phyloP scores from a whole-genome alignment of 2,888 invertebrate species.

The Marasmarcha lunaedactyla region DNA sequence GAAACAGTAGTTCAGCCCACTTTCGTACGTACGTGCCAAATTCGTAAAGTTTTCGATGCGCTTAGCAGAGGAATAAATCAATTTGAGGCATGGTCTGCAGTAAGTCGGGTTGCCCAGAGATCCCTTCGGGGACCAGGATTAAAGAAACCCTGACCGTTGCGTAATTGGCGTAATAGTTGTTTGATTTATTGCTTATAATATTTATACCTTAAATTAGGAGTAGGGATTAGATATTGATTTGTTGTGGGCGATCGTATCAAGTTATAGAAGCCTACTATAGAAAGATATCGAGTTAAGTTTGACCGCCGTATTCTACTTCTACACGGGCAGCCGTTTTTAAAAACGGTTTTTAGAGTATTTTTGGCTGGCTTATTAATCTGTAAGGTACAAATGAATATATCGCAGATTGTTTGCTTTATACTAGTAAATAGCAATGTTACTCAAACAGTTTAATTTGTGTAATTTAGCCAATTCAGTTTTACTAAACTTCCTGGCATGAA shows the following conservation, averaged over 20 bases:
- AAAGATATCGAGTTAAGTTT: too few species aligned
- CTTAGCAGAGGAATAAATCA: constrained; percentile 60
- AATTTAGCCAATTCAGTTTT: too few species aligned
- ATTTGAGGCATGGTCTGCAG: constrained; percentile 48
- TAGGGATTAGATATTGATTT: constrained; percentile 15
- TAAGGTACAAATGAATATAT: too few species aligned
- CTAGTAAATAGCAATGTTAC: too few species aligned
- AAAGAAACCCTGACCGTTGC: constrained; percentile 47
- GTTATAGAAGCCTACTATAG: too few species aligned
- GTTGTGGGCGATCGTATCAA: background rate
- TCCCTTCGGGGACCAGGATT: constrained; percentile 52
- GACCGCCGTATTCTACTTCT: too few species aligned
- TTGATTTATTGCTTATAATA: constrained; percentile 43
- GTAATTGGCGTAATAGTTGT: constrained; percentile 64
- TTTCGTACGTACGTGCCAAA: constrained; percentile 16
- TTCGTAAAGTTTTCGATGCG: constrained; percentile 43
- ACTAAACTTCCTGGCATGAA: too few species aligned
- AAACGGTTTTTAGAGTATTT: too few species aligned
- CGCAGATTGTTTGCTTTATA: too few species aligned
- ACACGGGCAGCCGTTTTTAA: too few species aligned
- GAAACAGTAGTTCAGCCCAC: constrained; percentile 39
- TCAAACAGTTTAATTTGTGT: too few species aligned
- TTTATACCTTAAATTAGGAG: constrained; percentile 4
- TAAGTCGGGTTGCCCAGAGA: constrained; percentile 47
- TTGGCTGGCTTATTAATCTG: too few species aligned